These are phyloP conservation scores for Oxytorus armatus DNA, from an alignment of 2,888 invertebrate genomes.

Conservation along the genomic window DNA sequence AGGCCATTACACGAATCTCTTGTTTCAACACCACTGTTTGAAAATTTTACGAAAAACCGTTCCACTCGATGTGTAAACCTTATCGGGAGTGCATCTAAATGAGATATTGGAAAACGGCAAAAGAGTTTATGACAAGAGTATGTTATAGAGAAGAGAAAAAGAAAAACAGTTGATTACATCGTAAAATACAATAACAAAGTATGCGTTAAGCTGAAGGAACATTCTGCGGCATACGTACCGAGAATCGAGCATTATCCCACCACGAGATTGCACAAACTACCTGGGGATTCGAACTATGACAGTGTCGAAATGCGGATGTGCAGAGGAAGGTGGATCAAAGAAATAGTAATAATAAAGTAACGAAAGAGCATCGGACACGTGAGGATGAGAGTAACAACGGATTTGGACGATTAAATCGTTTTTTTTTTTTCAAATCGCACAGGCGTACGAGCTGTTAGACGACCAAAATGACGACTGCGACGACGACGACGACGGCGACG, in stretches of 20 bases:
- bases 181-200: constrained; percentile 15
- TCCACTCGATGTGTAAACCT: no score
- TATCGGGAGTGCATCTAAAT: no score
- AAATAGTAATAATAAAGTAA: constrained; percentile 1
- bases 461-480: constrained; percentile 32
- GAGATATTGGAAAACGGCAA: not conserved
- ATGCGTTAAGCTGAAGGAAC: constrained; percentile 56
- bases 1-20: no score
- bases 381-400: not conserved
- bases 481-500: constrained; percentile 25
- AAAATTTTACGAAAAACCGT: no score
- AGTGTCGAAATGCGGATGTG: constrained; percentile 54
- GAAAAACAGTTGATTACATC: no score
- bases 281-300: constrained; percentile 55
- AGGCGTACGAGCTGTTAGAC: not conserved
- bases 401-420: not conserved
- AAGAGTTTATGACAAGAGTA: not conserved
- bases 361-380: not conserved
- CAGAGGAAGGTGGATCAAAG: constrained; percentile 14
- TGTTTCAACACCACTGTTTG: no score
- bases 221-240: constrained; percentile 69
- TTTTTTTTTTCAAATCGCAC: constrained; percentile 13
- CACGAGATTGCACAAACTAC: constrained; percentile 68
- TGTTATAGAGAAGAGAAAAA: no score
- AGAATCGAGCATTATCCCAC: constrained; percentile 68